Base-by-base conservation (phyloP, 1,140 invertebrate species). In the Araneus ventricosus region DNA sequence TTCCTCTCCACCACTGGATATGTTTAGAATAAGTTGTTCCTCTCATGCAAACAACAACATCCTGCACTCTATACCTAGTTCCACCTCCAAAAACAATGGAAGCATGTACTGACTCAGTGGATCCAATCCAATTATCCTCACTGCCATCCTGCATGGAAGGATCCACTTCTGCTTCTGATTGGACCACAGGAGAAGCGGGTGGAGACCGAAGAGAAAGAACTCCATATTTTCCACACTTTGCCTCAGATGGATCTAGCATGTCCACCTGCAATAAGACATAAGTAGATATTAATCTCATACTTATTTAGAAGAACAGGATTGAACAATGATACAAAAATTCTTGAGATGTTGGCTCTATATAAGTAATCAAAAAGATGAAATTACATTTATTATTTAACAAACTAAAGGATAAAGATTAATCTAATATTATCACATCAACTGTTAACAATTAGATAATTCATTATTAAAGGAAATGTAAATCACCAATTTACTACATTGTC, bases 31-130 rank as follows among this genome's bases (percentile, higher is more conserved):
- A 94, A 14, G 90, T 86, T 75, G 86, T 94, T 34, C 96, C 96
- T 93, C 96, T 96, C 94, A 95, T 95, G 95, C 96, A 96, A 14
- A 97, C 96, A 0, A 98, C 97, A 1, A 98, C 97, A 94, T 98
- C 97, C 95, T 98, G 97, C 8, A 98, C 98, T 95, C 98, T 98
- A 94, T 97, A 98, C 20, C 52, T 93, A 1, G 93, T 94, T 30
- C 92, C 87, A 27, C 52, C 52, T 34, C 70, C 70, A 75, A 37
- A 75, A 14, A 75, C 30, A 75, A 75, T 75, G 22, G 84, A 39
- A 30, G 57, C 2, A 67, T 67, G 37, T 37, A 89, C 86, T 4
- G 88, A 90, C 22, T 93, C 93, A 57, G 52, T 67, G 5, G 93
- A 90, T n/a, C 57, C 82, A 84, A 41, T 70, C 87, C 88, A 93